Conservation (phyloP, 2,113 vertebrate genomes). For the Jaculus jaculus region DNA sequence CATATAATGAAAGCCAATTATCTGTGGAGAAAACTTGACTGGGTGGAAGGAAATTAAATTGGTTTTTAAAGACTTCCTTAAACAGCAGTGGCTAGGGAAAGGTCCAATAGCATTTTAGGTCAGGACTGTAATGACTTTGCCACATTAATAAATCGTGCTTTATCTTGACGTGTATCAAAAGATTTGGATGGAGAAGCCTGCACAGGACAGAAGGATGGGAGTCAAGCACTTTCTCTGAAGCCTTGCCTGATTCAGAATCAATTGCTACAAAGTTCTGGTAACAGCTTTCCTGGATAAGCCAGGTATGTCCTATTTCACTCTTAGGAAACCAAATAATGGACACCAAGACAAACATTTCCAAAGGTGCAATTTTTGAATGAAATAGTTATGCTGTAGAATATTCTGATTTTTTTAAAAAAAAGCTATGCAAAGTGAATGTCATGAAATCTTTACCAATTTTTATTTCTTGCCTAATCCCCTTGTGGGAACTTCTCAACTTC, state of each 20-base stretch:
- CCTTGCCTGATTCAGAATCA: conserved; percentile 47
- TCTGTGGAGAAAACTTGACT: conserved; percentile 86
- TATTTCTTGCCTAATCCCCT: conserved; percentile 34
- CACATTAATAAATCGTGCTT: conserved; percentile 82
- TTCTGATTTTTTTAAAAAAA: background rate
- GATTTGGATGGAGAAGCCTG: conserved; percentile 76
- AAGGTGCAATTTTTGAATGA: background rate
- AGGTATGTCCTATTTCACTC: conserved; percentile 76
- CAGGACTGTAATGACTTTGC: conserved; percentile 81
- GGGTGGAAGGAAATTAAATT: conserved; percentile 85
- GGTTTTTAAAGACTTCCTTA: conserved; percentile 85
- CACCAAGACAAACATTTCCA: background rate
- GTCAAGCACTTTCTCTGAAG: conserved; percentile 42
- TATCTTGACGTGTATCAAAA: conserved; percentile 82
- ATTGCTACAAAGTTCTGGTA: conserved; percentile 51
- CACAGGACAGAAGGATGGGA: conserved; percentile 60
- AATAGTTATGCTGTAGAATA: conserved; percentile 22
- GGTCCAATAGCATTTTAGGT: conserved; percentile 81
- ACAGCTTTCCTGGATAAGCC: conserved; percentile 37
- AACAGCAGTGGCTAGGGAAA: conserved; percentile 81
- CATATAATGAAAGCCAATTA: conserved; percentile 84
- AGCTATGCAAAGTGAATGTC: conserved; percentile 4
- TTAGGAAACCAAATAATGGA: background rate
- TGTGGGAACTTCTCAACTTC: conserved; percentile 49
- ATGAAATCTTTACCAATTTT: conserved; percentile 5